Evolutionary conservation across 2,797 vertebrate genomes (phyloP).

Genomic region (Pogoniulus pusillus): DNA sequence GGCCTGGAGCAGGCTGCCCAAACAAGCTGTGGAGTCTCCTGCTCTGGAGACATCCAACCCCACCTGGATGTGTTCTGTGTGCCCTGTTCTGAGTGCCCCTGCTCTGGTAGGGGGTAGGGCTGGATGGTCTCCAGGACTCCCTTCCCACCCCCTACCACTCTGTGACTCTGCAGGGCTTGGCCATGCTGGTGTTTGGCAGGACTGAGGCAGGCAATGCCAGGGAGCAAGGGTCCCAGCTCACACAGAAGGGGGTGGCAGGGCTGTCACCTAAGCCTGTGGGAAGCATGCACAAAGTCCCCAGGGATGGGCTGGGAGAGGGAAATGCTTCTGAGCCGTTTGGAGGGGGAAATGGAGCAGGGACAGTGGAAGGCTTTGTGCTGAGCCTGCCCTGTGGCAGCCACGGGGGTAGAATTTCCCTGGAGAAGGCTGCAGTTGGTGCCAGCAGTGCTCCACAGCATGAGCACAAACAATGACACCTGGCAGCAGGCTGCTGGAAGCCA

Average conservation of each 20-base stretch:
- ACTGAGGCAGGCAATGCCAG: too few relatives aligned
- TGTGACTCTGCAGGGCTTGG: neutral
- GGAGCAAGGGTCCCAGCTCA: neutral
- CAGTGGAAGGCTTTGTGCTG: neutral
- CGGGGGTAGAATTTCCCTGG: slow-evolving; percentile 6
- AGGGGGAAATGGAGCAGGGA: neutral
- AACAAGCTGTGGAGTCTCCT: too few relatives aligned
- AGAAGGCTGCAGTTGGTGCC: neutral
- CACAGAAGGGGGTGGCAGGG: fast-evolving
- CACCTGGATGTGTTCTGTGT: too few relatives aligned
- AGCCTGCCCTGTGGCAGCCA: neutral
- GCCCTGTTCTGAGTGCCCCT: too few relatives aligned
- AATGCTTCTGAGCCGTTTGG: neutral
- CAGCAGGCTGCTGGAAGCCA: neutral
- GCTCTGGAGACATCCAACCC: too few relatives aligned
- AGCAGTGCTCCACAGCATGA: neutral
- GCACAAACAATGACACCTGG: neutral
- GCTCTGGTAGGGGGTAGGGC: too few relatives aligned
- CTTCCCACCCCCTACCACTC: too few relatives aligned
- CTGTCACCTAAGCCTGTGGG: neutral
- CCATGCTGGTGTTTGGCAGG: neutral
- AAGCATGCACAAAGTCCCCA: neutral
- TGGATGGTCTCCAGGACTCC: too few relatives aligned
- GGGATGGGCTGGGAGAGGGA: neutral
- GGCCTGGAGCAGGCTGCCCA: too few relatives aligned